These are phyloP conservation scores for Phenganax subtilis DNA, from an alignment of 92 coral and sea anemone species.

Conservation along the genomic window DNA sequence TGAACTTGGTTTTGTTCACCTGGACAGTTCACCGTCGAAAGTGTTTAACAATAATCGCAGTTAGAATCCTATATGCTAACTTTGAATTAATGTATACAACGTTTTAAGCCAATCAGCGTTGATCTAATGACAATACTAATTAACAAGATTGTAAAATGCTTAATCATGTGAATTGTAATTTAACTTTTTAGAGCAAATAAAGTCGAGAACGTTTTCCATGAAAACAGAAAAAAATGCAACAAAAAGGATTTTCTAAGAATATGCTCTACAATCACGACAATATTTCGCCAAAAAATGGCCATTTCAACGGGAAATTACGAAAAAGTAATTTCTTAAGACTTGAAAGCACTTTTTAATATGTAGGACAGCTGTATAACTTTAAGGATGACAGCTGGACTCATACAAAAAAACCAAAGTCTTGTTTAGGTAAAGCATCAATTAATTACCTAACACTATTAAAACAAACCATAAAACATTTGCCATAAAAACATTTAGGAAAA, in stretches of 20 bases:
- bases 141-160: slow-evolving; percentile 27
- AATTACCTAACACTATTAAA: slow-evolving; percentile 13
- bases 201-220: neutral
- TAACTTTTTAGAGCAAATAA: neutral
- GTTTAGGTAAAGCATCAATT: slow-evolving; percentile 24
- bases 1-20: neutral
- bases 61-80: neutral
- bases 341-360: neutral
- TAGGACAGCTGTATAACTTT: slow-evolving; percentile 27
- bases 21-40: neutral
- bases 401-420: slow-evolving; percentile 18
- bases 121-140: slow-evolving; percentile 32
- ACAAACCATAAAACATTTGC: neutral
- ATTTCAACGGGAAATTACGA: neutral
- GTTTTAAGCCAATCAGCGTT: slow-evolving; percentile 16
- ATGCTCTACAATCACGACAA: neutral
- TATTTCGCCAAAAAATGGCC: neutral
- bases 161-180: slow-evolving; percentile 17
- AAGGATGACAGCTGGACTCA: slow-evolving; percentile 10
- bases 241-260: neutral
- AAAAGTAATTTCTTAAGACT: slow-evolving; percentile 13
- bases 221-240: no score
- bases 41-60: neutral
- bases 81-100: neutral
- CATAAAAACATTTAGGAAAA: neutral